Base-by-base conservation (phyloP, 2,797 vertebrate species). In the Psittacula echo region DNA sequence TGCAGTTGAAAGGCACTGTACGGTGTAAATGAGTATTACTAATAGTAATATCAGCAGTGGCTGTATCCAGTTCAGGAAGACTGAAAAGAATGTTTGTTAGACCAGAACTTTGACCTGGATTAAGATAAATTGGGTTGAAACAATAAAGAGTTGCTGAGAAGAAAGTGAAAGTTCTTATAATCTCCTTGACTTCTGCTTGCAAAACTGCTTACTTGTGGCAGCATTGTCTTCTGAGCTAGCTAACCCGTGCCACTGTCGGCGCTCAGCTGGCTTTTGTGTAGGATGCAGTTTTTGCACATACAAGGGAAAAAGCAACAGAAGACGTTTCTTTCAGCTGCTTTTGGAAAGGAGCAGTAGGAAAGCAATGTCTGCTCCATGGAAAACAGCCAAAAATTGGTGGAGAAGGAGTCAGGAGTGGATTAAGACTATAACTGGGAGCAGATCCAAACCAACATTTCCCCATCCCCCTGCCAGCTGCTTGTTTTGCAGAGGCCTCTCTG, bases 261-360 rank as follows among this genome's bases (percentile, higher is more conserved):
- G 39, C 67, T 77, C 65, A 85, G 80, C 85, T 89, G 37, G 23
- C 65, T 89, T 89, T 86, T 89, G 83, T 82, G 89, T 82, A 67
- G 80, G 60, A 44, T 87, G 11, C 37, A 77, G 56, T 58, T 95
- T 91, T 91, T 93, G 96, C 80, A 95, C 93, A 94, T 94, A 96
- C 67, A 96, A 97, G 90, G 87, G 0, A 64, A 92, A 93, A 92
- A 74, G 4, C 39, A 85, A 74, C 54, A 85, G 87, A 91, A 72
- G 37, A 79, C 32, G 34, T 91, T 95, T 94, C 65, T 96, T 95
- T 75, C 64, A 41, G 70, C 89, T 88, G 34, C 77, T 80, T 85
- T 95, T 96, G 94, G 87, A 95, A 94, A 41, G 51, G 75, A 87
- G 66, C 76, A 71, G 27, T 68, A 91, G 81, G 86, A 91, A 68